Conservation (phyloP, 2,888 invertebrate species). For the Eupithecia pulchellata region DNA sequence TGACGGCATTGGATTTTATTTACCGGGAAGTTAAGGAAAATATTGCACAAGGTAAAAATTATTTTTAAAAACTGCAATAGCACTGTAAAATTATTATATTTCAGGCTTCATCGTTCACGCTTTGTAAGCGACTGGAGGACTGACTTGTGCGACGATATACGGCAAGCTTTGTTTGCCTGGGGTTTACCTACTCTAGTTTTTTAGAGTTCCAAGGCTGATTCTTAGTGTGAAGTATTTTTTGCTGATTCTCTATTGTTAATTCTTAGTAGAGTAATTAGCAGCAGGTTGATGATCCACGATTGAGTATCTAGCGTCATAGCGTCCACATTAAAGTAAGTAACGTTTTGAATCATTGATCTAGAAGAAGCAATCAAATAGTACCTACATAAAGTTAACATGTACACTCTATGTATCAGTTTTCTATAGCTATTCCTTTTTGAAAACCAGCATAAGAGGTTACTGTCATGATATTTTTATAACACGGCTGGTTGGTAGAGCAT, state of each 20-base stretch:
- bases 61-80: constrained; percentile 3
- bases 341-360: no score
- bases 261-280: constrained; percentile 33
- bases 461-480: no score
- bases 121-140: constrained; percentile 58
- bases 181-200: constrained; percentile 73
- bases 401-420: no score
- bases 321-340: background rate
- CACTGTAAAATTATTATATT: constrained; percentile 43
- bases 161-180: constrained; percentile 70
- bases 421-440: no score
- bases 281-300: constrained; percentile 32
- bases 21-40: constrained; percentile 30
- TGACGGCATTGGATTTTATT: background rate
- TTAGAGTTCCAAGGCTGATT: constrained; percentile 67
- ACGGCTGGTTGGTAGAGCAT: no score
- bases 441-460: no score
- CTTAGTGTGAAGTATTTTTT: constrained; percentile 56
- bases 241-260: constrained; percentile 52
- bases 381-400: no score
- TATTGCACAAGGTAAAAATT: background rate
- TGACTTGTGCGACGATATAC: constrained; percentile 49
- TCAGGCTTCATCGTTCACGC: constrained; percentile 66
- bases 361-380: no score
- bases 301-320: background rate